Conservation (phyloP, 2,888 invertebrate species). For the Mycalesis mineus region DNA sequence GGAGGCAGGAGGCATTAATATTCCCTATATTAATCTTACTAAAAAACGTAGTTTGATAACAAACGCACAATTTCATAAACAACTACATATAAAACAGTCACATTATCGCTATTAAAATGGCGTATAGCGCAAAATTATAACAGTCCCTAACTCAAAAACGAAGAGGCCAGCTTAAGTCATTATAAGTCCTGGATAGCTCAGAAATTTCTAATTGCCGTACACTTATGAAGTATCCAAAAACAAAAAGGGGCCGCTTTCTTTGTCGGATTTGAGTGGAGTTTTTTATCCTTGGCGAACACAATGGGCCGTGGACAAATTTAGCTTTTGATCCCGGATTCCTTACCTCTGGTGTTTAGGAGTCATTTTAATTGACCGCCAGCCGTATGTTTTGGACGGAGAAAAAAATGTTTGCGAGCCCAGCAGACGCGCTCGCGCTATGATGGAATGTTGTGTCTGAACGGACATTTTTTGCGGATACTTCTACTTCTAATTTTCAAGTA, state of each 20-base stretch:
- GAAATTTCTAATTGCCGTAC: slow-evolving; percentile 64
- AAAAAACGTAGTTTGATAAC: too few relatives aligned
- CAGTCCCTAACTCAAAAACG: slow-evolving; percentile 10
- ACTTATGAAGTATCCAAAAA: slow-evolving; percentile 59
- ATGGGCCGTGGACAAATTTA: slow-evolving; percentile 68
- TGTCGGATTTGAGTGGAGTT: slow-evolving; percentile 56
- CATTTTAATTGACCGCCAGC: slow-evolving; percentile 71
- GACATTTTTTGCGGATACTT: not conserved
- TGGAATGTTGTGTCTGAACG: slow-evolving; percentile 50
- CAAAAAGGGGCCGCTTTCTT: slow-evolving; percentile 64
- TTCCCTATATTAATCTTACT: too few relatives aligned
- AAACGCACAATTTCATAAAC: too few relatives aligned
- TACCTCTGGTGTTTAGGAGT: slow-evolving; percentile 65
- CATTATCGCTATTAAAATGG: too few relatives aligned
- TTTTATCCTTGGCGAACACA: slow-evolving; percentile 57
- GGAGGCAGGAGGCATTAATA: too few relatives aligned
- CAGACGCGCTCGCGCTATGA: slow-evolving; percentile 57
- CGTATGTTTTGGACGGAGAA: slow-evolving; percentile 48
- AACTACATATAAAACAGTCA: too few relatives aligned
- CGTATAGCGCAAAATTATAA: not conserved
- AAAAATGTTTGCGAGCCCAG: slow-evolving; percentile 44
- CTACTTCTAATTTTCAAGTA: slow-evolving; percentile 1
- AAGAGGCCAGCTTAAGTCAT: slow-evolving; percentile 54
- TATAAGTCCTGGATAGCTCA: slow-evolving; percentile 48
- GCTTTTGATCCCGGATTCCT: slow-evolving; percentile 55